Conservation (phyloP, 2,797 vertebrate genomes). For the Kryptolebias ocellatus region DNA sequence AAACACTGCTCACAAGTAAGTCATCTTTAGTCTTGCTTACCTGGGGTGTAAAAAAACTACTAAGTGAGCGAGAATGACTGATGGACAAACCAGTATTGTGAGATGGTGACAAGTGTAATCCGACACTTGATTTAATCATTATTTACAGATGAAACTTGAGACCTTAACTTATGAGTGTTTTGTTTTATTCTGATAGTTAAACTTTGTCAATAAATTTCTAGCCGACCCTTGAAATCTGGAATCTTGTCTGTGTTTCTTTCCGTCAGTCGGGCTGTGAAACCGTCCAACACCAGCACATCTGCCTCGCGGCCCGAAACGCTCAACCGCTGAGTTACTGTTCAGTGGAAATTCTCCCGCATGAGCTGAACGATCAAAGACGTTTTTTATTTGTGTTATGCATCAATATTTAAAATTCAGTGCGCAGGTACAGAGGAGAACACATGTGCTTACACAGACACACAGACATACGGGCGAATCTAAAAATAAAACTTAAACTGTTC, state of each 20-base stretch:
- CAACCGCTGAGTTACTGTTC: slow-evolving; percentile 7
- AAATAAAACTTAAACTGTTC: background rate
- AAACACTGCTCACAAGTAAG: slow-evolving; percentile 13
- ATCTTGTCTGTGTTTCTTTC: slow-evolving; percentile 3
- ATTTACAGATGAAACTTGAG: background rate
- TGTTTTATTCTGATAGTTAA: background rate
- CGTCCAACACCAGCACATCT: background rate
- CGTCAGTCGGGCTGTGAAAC: slow-evolving; percentile 3
- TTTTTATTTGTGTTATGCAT: slow-evolving; percentile 7
- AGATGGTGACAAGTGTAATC: slow-evolving; percentile 6
- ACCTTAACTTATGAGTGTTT: background rate
- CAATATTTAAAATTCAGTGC: background rate
- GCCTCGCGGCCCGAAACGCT: background rate
- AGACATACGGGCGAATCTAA: background rate
- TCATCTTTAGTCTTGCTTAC: background rate
- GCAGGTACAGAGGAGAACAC: slow-evolving; percentile 21
- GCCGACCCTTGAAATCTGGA: background rate
- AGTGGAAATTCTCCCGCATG: slow-evolving; percentile 17
- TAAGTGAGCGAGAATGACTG: background rate
- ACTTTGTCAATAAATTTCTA: background rate
- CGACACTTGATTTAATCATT: slow-evolving; percentile 22
- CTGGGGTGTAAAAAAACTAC: slow-evolving; percentile 3
- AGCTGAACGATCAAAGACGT: background rate
- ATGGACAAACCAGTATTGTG: slow-evolving; percentile 39
- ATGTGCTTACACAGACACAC: background rate